Evolutionary conservation across 2,797 vertebrate genomes (phyloP).

Genomic region (Diplodus sargus): DNA sequence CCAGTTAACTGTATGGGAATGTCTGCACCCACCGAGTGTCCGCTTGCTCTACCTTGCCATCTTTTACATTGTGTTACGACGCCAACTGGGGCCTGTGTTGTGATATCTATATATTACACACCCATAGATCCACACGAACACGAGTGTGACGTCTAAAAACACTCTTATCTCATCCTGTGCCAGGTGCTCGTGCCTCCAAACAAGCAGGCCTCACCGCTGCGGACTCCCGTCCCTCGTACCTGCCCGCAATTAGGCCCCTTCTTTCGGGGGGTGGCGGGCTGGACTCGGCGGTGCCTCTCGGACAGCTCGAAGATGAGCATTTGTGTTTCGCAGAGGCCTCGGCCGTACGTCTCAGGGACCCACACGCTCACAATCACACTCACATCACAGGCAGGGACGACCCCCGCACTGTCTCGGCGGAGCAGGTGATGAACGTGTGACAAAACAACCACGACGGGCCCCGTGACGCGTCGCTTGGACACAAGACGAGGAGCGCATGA

Average conservation of each 20-base stretch:
- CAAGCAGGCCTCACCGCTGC: slow-evolving; percentile 42
- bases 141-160: background rate
- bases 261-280: background rate
- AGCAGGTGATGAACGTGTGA: slow-evolving; percentile 60
- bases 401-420: slow-evolving; percentile 19
- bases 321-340: slow-evolving; percentile 50
- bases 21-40: no score
- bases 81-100: background rate
- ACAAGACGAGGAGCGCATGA: slow-evolving; percentile 77
- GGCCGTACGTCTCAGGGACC: slow-evolving; percentile 11
- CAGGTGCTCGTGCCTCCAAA: slow-evolving; percentile 34
- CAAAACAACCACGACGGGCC: slow-evolving; percentile 59
- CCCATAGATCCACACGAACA: background rate
- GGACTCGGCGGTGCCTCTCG: slow-evolving; percentile 18
- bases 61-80: no score
- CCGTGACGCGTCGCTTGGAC: slow-evolving; percentile 70
- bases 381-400: slow-evolving; percentile 9
- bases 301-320: slow-evolving; percentile 9
- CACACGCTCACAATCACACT: slow-evolving; percentile 12
- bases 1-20: no score
- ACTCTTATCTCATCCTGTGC: background rate
- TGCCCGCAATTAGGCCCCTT: slow-evolving; percentile 62
- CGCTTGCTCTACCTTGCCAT: no score
- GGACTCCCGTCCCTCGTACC: slow-evolving; percentile 48
- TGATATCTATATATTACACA: background rate